Percentiles rank a stretch among this genome's conserved stretches.
phyloP scores from a whole-genome alignment of 1,140 invertebrate genomes.

The Bombus polaris region DNA sequence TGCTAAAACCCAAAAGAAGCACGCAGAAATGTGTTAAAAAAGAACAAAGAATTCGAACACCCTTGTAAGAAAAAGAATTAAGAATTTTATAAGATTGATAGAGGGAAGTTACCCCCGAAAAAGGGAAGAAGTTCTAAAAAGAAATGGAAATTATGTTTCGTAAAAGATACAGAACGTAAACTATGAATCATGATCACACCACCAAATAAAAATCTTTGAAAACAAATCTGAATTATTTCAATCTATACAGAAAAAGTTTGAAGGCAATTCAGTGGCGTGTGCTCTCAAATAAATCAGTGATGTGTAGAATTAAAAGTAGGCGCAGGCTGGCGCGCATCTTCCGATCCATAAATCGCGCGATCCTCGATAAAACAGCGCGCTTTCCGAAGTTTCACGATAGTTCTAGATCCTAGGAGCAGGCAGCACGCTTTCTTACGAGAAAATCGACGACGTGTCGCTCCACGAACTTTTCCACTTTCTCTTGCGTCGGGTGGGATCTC shows the following conservation, averaged over 20 bases:
- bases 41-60: too few relatives aligned
- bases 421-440: conserved; percentile 16
- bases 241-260: background rate
- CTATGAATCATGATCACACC: background rate
- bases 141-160: too few relatives aligned
- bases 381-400: conserved; percentile 39
- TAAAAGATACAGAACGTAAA: too few relatives aligned
- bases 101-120: too few relatives aligned
- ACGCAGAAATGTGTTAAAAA: too few relatives aligned
- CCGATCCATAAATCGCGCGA: conserved; percentile 33
- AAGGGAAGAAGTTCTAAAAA: too few relatives aligned
- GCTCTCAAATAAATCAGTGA: conserved; percentile 8
- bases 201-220: background rate
- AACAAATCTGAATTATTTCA: background rate
- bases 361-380: conserved; percentile 45
- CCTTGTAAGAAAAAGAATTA: too few relatives aligned
- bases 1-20: too few relatives aligned
- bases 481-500: conserved; percentile 35
- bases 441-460: conserved; percentile 41
- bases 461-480: conserved; percentile 64
- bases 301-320: conserved; percentile 27
- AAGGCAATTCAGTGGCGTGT: too few relatives aligned
- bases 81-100: too few relatives aligned
- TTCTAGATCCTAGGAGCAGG: background rate
- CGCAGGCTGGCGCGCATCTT: conserved; percentile 27